Conservation (phyloP, 1,140 invertebrate genomes). For the Drosophila micromelanica region DNA sequence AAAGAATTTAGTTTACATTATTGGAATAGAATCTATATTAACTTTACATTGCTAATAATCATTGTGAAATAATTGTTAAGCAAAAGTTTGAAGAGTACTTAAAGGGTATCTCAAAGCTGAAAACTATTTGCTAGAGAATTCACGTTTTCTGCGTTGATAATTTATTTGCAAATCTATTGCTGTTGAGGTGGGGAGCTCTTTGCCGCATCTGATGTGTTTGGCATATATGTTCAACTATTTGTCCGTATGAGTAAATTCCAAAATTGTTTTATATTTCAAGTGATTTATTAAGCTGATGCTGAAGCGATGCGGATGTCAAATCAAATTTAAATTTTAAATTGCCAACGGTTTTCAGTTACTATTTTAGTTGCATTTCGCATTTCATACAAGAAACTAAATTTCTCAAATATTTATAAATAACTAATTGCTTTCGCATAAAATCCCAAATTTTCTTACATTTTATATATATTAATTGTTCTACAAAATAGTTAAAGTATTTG, state of each 20-base stretch:
- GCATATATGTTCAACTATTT: conserved; percentile 15
- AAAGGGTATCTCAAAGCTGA: not conserved
- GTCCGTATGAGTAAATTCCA: conserved; percentile 16
- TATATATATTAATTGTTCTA: not conserved
- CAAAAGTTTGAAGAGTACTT: no score
- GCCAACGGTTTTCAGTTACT: not conserved
- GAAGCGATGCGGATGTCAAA: not conserved
- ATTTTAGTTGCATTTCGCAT: not conserved
- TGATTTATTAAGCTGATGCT: conserved; percentile 5
- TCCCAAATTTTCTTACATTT: no score
- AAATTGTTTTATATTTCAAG: conserved; percentile 19
- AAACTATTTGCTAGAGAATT: not conserved
- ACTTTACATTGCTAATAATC: not conserved
- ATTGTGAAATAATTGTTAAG: not conserved
- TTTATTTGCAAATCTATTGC: conserved; percentile 56
- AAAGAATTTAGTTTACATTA: no score
- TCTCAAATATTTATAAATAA: no score
- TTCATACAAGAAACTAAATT: not conserved
- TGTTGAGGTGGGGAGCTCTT: conserved; percentile 4
- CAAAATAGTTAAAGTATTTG: no score
- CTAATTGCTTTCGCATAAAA: no score
- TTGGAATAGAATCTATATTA: not conserved
- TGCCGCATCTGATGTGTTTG: conserved; percentile 19
- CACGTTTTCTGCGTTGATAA: conserved; percentile 40
- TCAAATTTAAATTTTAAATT: conserved; percentile 3